Conservation (phyloP, 1,140 invertebrate genomes). For the Homalodisca vitripennis region DNA sequence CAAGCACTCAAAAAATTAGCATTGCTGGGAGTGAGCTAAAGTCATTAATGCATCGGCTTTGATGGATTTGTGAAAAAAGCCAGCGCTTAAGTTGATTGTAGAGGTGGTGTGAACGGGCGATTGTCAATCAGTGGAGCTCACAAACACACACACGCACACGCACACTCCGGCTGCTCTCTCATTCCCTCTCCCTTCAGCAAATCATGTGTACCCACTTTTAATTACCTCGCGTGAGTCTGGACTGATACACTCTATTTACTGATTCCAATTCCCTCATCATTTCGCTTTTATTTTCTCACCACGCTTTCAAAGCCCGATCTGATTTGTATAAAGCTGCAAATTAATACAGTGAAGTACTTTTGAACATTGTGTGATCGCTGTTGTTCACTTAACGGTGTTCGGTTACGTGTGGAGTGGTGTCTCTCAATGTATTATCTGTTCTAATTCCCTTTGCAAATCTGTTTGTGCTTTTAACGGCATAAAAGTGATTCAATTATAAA, state of each 20-base stretch:
- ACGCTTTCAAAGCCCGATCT: conserved; percentile 16
- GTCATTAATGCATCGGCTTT: conserved; percentile 15
- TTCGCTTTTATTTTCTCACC: conserved; percentile 14
- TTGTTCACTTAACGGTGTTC: too few species aligned
- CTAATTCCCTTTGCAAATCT: too few species aligned
- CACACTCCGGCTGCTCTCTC: not conserved
- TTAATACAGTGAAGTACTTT: conserved; percentile 4
- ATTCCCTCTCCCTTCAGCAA: not conserved
- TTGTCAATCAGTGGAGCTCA: not conserved
- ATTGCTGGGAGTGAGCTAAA: not conserved
- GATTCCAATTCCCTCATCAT: conserved; percentile 19
- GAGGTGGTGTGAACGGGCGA: conserved; percentile 2
- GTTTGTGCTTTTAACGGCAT: too few species aligned
- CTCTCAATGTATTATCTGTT: too few species aligned
- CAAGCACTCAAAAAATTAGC: conserved; percentile 17
- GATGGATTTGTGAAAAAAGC: conserved; percentile 25
- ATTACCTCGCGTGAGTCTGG: conserved; percentile 1
- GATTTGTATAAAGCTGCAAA: conserved; percentile 19
- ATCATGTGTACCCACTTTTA: conserved; percentile 23
- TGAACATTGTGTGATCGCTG: too few species aligned
- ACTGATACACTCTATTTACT: conserved; percentile 20
- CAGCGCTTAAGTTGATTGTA: conserved; percentile 18
- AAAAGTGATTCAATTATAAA: too few species aligned
- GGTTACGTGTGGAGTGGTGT: too few species aligned
- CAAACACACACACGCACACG: conserved; percentile 13